Evolutionary conservation across 2,888 invertebrate species (phyloP).

Genomic region (Prosapia bicincta): DNA sequence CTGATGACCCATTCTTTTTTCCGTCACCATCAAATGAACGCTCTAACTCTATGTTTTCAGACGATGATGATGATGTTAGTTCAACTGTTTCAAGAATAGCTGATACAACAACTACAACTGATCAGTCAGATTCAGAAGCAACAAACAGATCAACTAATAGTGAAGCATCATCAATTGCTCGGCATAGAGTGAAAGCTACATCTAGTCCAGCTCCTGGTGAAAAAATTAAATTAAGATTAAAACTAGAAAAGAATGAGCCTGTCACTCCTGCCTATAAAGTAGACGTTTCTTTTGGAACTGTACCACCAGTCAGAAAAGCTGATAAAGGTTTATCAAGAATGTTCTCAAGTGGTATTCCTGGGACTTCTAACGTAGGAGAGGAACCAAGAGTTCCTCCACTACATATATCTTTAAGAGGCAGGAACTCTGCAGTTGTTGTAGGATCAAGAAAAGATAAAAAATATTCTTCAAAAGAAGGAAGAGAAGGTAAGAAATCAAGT

Average conservation of each 20-base stretch:
- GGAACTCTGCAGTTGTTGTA: slow-evolving; percentile 78
- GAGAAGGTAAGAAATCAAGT: slow-evolving; percentile 46
- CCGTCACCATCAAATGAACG: slow-evolving; percentile 49
- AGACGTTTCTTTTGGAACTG: slow-evolving; percentile 68
- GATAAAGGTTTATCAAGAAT: slow-evolving; percentile 32
- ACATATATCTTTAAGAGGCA: slow-evolving; percentile 80
- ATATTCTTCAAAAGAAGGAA: slow-evolving; percentile 35
- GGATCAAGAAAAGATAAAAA: slow-evolving; percentile 67
- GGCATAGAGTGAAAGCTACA: slow-evolving; percentile 32
- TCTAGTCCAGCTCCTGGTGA: slow-evolving; percentile 52
- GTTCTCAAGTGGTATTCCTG: slow-evolving; percentile 25
- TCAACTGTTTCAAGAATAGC: slow-evolving; percentile 53
- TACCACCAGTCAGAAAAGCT: slow-evolving; percentile 44
- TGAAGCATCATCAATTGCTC: slow-evolving; percentile 41
- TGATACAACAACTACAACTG: slow-evolving; percentile 50
- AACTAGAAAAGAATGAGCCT: slow-evolving; percentile 79
- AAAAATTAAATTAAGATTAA: slow-evolving; percentile 77
- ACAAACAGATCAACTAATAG: slow-evolving; percentile 57
- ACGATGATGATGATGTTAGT: slow-evolving; percentile 51
- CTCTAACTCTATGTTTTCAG: slow-evolving; percentile 55
- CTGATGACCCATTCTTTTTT: slow-evolving; percentile 48
- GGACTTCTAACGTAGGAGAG: slow-evolving; percentile 46
- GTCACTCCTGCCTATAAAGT: slow-evolving; percentile 76
- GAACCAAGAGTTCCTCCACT: slow-evolving; percentile 83
- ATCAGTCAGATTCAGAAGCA: slow-evolving; percentile 56